Evolutionary conservation across 2,888 invertebrate species (phyloP), one percentile per base, ranked within the genome.

Genomic region (Nebria brevicollis): DNA sequence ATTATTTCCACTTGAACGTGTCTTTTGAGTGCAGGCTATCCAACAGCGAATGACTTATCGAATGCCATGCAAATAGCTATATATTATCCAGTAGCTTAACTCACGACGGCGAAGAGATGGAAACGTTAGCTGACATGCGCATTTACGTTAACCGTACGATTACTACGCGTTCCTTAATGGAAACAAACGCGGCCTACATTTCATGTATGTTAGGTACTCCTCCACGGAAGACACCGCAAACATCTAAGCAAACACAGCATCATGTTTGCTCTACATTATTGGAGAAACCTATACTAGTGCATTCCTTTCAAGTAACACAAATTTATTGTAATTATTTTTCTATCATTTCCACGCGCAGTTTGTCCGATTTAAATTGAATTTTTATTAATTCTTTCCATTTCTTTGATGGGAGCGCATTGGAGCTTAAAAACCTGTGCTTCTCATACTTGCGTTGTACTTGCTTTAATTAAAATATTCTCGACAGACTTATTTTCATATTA

Each of bases 401-500:
- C 1, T 54, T 13, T 54, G 11, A 54, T 54, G 4, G 54, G 2
- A 54, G 54, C 54, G 13, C 13, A 54, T 54, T 54, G 54, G 7
- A 11, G 54, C 54, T 54, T 11, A 8, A 54, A 54, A 54, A 54
- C 54, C 54, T 11, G 11, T 26, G 70, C 34, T 80, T 80, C 74
- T 75, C 72, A 65, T 41, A 72, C 64, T 70, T 34, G n/a, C 8
- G 75, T 75, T 80, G 75, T 80, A 75, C 75, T 80, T 80, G 80
- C 75, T 80, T 80, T 72, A 80, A 80, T 80, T 80, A 75, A 75
- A 80, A 80, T 80, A 75, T 80, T 80, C 72, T 54, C 80, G 75
- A 34, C 64, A 43, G 70, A 80, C 75, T 70, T 80, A 75, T 42
- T 80, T 80, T 54, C 54, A 54, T 54, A 13, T 54, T 54, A 54